Evolutionary conservation across 2,888 invertebrate species (phyloP).

Genomic region (Lasioglossum pauxillum): DNA sequence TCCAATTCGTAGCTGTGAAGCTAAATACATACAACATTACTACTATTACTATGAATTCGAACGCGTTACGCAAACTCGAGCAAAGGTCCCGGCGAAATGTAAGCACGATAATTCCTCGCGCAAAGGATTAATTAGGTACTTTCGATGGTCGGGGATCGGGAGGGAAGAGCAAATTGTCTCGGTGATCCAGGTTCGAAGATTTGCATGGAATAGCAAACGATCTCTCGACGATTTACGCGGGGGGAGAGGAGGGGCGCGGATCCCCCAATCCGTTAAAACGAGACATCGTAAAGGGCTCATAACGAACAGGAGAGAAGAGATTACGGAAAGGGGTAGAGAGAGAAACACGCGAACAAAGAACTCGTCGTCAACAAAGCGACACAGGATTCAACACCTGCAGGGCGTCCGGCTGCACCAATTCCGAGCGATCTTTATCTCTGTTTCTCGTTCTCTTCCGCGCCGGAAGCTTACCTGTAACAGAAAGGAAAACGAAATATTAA

Average conservation of each 20-base stretch:
- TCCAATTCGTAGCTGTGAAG: no score
- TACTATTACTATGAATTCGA: neutral
- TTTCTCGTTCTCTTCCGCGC: constrained; percentile 17
- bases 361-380: constrained; percentile 23
- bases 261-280: neutral
- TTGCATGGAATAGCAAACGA: constrained; percentile 12
- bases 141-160: neutral
- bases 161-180: neutral
- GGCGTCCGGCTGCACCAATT: neutral
- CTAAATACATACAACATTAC: no score
- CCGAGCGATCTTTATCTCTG: constrained; percentile 30
- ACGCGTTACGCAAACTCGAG: neutral
- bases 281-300: constrained; percentile 13
- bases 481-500: constrained; percentile 68
- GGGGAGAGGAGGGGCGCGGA: neutral
- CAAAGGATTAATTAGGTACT: neutral
- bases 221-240: neutral
- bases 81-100: neutral
- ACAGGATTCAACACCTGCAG: constrained; percentile 39
- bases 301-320: constrained; percentile 15
- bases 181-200: neutral
- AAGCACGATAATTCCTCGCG: neutral
- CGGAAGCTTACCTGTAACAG: constrained; percentile 69
- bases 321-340: neutral
- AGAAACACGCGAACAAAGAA: constrained; percentile 2